These are phyloP conservation scores for Lagodon rhomboides DNA, from an alignment of 2,797 vertebrate genomes.

Conservation along the genomic window DNA sequence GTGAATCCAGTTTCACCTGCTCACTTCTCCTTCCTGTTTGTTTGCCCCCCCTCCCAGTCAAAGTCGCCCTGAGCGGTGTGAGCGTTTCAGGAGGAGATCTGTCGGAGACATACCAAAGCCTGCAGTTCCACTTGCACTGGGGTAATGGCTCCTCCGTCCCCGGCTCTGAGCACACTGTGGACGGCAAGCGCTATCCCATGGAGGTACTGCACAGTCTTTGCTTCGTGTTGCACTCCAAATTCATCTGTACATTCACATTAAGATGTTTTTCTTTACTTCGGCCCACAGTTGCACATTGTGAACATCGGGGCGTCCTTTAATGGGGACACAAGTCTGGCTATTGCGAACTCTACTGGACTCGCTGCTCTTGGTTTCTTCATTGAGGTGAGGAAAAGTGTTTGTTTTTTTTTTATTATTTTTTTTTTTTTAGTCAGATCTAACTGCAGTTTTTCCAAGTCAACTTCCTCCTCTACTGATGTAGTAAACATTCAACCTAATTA, in stretches of 20 bases:
- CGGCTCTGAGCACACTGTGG: constrained; percentile 85
- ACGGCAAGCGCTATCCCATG: constrained; percentile 79
- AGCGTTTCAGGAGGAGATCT: constrained; percentile 73
- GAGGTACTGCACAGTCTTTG: constrained; percentile 75
- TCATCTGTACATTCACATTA: background rate
- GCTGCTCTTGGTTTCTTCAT: constrained; percentile 85
- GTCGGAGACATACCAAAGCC: constrained; percentile 53
- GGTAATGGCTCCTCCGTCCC: constrained; percentile 63
- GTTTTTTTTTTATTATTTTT: too few relatives aligned
- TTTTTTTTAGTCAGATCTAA: too few relatives aligned
- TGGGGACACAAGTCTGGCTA: constrained; percentile 2
- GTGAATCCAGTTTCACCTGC: background rate
- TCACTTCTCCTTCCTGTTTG: background rate
- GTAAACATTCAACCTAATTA: background rate
- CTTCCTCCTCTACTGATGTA: background rate
- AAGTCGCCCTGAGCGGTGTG: constrained; percentile 39
- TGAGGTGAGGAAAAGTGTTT: constrained; percentile 72
- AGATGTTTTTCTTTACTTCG: background rate
- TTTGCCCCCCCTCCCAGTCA: constrained; percentile 63
- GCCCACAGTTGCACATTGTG: constrained; percentile 84
- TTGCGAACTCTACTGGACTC: constrained; percentile 63
- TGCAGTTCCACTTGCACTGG: constrained; percentile 87
- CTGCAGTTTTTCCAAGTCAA: background rate
- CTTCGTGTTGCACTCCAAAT: background rate
- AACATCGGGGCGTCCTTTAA: constrained; percentile 61